phyloP scores from a whole-genome alignment of 2,888 invertebrate genomes.

The Drepana falcataria region DNA sequence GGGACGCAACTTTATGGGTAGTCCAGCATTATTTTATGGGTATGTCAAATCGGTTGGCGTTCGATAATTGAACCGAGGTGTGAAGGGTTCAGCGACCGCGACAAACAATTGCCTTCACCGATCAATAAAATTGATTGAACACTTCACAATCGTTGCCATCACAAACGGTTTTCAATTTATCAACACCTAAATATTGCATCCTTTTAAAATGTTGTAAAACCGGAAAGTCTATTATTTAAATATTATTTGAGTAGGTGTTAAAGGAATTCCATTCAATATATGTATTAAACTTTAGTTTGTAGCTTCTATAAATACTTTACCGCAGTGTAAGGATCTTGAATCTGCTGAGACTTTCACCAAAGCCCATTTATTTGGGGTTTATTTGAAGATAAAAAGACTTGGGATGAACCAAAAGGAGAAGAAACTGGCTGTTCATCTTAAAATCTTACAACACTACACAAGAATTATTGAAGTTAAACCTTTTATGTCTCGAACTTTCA shows the following conservation, averaged over 20 bases:
- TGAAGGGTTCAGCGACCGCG: slow-evolving; percentile 41
- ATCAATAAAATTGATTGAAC: slow-evolving; percentile 43
- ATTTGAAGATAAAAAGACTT: too few relatives aligned
- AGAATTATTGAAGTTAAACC: too few relatives aligned
- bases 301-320: too few relatives aligned
- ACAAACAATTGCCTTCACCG: slow-evolving; percentile 28
- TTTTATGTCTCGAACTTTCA: too few relatives aligned
- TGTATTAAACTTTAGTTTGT: too few relatives aligned
- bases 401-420: too few relatives aligned
- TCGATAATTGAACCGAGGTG: slow-evolving; percentile 44
- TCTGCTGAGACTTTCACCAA: too few relatives aligned
- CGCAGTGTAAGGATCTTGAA: too few relatives aligned
- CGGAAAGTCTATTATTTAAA: neutral
- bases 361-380: too few relatives aligned
- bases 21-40: slow-evolving; percentile 14
- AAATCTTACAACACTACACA: too few relatives aligned
- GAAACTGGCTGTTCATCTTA: too few relatives aligned
- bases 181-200: neutral
- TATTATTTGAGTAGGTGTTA: neutral
- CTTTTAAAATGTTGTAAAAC: neutral
- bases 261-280: neutral
- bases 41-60: slow-evolving; percentile 56
- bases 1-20: slow-evolving; percentile 1
- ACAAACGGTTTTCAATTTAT: neutral
- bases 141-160: slow-evolving; percentile 23